Conservation (phyloP, 2,888 invertebrate genomes). For the Protodeltote pygarga region DNA sequence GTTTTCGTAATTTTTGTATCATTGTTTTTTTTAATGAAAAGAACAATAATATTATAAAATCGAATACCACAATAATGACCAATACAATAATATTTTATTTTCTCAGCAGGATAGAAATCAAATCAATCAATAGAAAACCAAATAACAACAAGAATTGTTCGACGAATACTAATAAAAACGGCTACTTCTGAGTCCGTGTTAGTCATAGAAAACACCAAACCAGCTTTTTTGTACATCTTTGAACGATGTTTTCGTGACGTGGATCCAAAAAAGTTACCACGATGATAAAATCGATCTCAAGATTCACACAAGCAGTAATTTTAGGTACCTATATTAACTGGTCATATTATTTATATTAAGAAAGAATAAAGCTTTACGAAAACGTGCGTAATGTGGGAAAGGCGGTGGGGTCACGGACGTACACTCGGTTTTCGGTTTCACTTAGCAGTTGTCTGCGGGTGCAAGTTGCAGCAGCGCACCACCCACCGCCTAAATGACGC, state of each 20-base stretch:
- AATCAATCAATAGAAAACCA: too few relatives aligned
- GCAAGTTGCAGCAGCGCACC: conserved; percentile 37
- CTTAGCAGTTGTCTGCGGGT: conserved; percentile 54
- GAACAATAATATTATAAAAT: too few relatives aligned
- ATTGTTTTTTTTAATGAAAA: not conserved
- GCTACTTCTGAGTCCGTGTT: too few relatives aligned
- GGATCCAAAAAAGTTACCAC: not conserved
- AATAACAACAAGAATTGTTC: too few relatives aligned
- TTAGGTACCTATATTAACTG: not conserved
- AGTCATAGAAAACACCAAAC: too few relatives aligned
- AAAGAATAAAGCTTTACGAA: conserved; percentile 16
- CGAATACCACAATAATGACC: too few relatives aligned
- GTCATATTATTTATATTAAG: conserved; percentile 8
- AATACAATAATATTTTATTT: too few relatives aligned
- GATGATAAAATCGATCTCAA: not conserved
- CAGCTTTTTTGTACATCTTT: too few relatives aligned
- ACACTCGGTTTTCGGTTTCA: conserved; percentile 65
- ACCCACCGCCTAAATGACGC: conserved; percentile 24
- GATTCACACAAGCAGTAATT: not conserved
- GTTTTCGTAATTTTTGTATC: not conserved
- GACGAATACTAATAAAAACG: too few relatives aligned
- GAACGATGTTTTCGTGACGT: too few relatives aligned
- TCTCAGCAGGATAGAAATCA: too few relatives aligned
- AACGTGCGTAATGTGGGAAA: conserved; percentile 55
- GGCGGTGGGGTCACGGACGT: conserved; percentile 63